Evolutionary conservation across 2,797 vertebrate species (phyloP).

Genomic region (Prionace glauca): DNA sequence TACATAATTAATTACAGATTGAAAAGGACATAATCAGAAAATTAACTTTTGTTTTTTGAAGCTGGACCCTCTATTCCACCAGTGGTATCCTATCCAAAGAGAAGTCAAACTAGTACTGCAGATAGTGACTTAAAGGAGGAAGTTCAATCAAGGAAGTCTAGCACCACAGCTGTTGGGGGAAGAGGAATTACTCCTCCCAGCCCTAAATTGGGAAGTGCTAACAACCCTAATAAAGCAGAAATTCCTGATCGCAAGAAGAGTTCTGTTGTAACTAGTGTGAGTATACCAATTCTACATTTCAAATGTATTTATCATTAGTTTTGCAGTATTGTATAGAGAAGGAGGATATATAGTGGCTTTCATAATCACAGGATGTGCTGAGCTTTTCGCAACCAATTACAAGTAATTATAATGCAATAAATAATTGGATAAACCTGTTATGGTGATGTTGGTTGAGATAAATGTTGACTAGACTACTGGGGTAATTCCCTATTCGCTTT

Average conservation of each 20-base stretch:
- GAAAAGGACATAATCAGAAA: background rate
- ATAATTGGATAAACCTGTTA: background rate
- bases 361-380: too few relatives aligned
- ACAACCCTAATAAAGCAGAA: conserved; percentile 96
- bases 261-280: conserved; percentile 77
- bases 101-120: conserved; percentile 79
- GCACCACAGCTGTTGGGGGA: conserved; percentile 62
- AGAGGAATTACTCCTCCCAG: conserved; percentile 75
- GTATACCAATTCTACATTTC: conserved; percentile 47
- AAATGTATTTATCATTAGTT: conserved; percentile 43
- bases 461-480: background rate
- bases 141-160: conserved; percentile 72
- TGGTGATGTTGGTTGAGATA: background rate
- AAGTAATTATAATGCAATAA: background rate
- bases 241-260: conserved; percentile 92
- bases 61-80: conserved; percentile 78
- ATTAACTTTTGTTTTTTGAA: conserved; percentile 47
- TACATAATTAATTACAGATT: background rate
- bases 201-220: conserved; percentile 88
- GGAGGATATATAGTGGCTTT: conserved; percentile 21
- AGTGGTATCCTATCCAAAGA: conserved; percentile 78
- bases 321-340: conserved; percentile 45
- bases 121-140: conserved; percentile 82
- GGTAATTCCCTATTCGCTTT: background rate
- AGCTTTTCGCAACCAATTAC: conserved; percentile 35